Evolutionary conservation across 2,797 vertebrate genomes (phyloP).

Genomic region (Pantherophis vulpinus): DNA sequence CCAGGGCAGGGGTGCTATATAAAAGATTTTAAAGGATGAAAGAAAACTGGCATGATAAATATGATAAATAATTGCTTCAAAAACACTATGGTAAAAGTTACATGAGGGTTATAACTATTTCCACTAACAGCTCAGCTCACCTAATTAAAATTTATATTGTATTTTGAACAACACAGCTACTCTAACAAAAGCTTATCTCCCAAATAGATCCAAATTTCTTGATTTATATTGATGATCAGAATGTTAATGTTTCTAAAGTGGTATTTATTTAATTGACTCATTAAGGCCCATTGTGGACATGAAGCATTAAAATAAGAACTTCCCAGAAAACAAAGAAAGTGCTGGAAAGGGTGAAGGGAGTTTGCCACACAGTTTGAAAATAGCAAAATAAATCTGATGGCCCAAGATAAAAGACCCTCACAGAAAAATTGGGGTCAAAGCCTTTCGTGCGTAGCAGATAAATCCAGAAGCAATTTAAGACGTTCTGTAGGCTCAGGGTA

Average conservation of each 20-base stretch:
- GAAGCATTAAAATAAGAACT: not conserved
- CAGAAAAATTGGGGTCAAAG: slow-evolving; percentile 55
- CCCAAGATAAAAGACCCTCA: slow-evolving; percentile 50
- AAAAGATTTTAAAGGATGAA: not conserved
- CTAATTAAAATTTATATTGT: slow-evolving; percentile 33
- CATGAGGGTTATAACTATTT: slow-evolving; percentile 6
- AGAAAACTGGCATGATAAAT: not conserved
- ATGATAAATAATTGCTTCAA: not conserved
- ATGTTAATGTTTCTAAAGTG: slow-evolving; percentile 16
- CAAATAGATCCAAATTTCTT: slow-evolving; percentile 13
- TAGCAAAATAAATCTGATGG: slow-evolving; percentile 54
- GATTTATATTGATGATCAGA: not conserved
- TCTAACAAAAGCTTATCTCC: not conserved
- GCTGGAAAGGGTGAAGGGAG: not conserved
- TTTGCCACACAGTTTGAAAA: slow-evolving; percentile 31
- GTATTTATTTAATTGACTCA: not conserved
- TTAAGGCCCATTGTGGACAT: slow-evolving; percentile 1
- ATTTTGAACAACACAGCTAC: not conserved
- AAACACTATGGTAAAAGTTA: not conserved
- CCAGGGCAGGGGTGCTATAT: too few species aligned
- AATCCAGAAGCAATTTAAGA: slow-evolving; percentile 46
- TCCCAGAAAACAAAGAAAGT: slow-evolving; percentile 35
- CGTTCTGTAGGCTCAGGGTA: slow-evolving; percentile 31
- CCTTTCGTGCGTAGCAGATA: slow-evolving; percentile 44
- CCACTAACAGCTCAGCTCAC: not conserved